Percentiles rank a stretch among this genome's conserved stretches.
phyloP scores from a whole-genome alignment of 1,140 invertebrate species.

The Musca domestica region DNA sequence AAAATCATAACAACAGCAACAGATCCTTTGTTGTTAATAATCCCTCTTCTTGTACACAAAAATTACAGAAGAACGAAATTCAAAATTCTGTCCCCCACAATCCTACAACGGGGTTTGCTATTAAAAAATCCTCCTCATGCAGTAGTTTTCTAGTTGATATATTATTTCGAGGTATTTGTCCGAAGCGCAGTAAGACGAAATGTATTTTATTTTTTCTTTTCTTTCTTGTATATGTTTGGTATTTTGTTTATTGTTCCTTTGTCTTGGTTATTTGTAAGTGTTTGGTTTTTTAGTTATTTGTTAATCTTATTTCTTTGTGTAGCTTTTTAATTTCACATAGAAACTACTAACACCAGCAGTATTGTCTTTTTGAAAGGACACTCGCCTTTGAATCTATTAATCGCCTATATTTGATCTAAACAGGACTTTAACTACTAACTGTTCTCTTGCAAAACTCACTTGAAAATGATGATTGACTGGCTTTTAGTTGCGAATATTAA shows the following conservation, averaged over 20 bases:
- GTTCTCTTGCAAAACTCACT: no score
- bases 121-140: slow-evolving; percentile 54
- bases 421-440: no score
- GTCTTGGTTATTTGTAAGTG: slow-evolving; percentile 10
- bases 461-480: no score
- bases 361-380: no score
- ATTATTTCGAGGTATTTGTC: slow-evolving; percentile 54
- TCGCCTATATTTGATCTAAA: no score
- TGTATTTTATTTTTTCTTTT: slow-evolving; percentile 21
- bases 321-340: not conserved
- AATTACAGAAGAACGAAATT: slow-evolving; percentile 6
- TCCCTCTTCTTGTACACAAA: slow-evolving; percentile 12
- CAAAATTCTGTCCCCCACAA: slow-evolving; percentile 5
- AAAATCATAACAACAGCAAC: slow-evolving; percentile 34
- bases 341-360: slow-evolving; percentile 5
- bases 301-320: slow-evolving; percentile 18
- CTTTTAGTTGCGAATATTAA: no score
- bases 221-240: slow-evolving; percentile 5
- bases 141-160: slow-evolving; percentile 55
- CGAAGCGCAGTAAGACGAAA: slow-evolving; percentile 42
- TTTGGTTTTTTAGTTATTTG: slow-evolving; percentile 30
- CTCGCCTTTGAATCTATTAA: no score
- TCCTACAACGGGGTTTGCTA: slow-evolving; percentile 37
- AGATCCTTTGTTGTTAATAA: not conserved
- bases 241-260: slow-evolving; percentile 6